Evolutionary conservation across 2,888 invertebrate genomes (phyloP), one percentile per base, ranked within the genome.

Genomic region (Homarus gammarus): DNA sequence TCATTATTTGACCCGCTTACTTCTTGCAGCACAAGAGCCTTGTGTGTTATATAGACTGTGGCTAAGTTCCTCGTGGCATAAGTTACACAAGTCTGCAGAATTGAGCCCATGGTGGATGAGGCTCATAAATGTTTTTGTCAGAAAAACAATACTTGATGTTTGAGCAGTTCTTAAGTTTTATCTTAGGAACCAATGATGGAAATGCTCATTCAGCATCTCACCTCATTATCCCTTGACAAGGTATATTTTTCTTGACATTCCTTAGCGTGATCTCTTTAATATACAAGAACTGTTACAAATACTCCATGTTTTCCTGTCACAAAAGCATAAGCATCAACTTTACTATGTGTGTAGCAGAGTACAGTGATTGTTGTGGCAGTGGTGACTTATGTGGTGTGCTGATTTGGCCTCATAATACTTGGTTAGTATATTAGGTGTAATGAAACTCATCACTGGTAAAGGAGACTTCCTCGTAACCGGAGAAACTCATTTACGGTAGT

Each of bases 201-300:
- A 15, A 56, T 56, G 56, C 22, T 56, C 22, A 22, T 27, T 5
- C 27, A 27, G 64, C 12, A 64, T 64, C 64, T 64, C 27, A 27
- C 27, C 27, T 64, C 18, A 22, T 56, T 12, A 64, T 64, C 64
- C 64, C 2, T 64, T n/a, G 64, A 64, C 27, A 64, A 64, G 64
- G 27, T 64, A 64, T 64, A 64, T 64, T 64, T 44, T 64, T 64
- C 64, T 64, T 64, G 27, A 64, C 64, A 64, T 64, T 64, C 64
- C 64, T 27, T 27, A 64, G 27, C 18, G 64, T 64, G 64, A 64
- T 64, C 64, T 64, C 64, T 64, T 64, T 27, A 64, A 27, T 64
- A n/a, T 64, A 8, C 5, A 6, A 64, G 64, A 64, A 64, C 64
- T 64, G 64, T 64, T 64, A 10, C 64, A 64, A 64, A 64, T n/a